phyloP scores from a whole-genome alignment of 2,797 vertebrate species.

The Naso thynnoides region DNA sequence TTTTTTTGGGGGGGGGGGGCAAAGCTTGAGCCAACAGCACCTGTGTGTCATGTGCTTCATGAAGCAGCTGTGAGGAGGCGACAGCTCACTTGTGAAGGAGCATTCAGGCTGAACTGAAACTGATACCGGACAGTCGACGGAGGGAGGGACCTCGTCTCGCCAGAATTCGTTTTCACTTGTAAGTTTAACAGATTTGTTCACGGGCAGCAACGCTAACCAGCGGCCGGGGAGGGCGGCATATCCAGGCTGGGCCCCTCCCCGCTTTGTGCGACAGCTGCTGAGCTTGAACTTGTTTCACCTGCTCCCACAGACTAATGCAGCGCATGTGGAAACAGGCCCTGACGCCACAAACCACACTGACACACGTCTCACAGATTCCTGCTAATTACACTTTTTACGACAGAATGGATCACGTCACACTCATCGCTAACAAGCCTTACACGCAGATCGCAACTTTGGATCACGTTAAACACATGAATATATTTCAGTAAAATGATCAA shows the following conservation, averaged over 20 bases:
- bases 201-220: not conserved
- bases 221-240: slow-evolving; percentile 4
- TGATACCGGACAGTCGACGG: not conserved
- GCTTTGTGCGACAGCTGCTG: slow-evolving; percentile 49
- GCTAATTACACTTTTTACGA: not conserved
- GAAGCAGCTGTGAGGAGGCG: slow-evolving; percentile 3
- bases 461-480: slow-evolving; percentile 1
- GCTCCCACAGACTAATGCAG: slow-evolving; percentile 10
- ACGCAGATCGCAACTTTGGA: not conserved
- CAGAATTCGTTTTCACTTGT: not conserved
- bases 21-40: not conserved
- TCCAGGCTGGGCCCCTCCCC: slow-evolving; percentile 4
- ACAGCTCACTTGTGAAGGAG: slow-evolving; percentile 3
- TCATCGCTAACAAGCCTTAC: not conserved
- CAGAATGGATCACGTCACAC: not conserved
- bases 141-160: not conserved
- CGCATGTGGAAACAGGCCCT: slow-evolving; percentile 26
- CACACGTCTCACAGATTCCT: slow-evolving; percentile 2
- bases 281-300: slow-evolving; percentile 17
- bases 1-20: not conserved
- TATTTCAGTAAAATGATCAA: slow-evolving; percentile 19
- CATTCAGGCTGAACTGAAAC: not conserved
- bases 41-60: slow-evolving; percentile 3
- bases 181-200: not conserved
- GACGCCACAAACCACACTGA: slow-evolving; percentile 27